Percentiles rank a stretch among this genome's conserved stretches.
Evolutionary conservation across 2,797 vertebrate genomes (phyloP).

Genomic region (Hyperoplus lanceolatus): DNA sequence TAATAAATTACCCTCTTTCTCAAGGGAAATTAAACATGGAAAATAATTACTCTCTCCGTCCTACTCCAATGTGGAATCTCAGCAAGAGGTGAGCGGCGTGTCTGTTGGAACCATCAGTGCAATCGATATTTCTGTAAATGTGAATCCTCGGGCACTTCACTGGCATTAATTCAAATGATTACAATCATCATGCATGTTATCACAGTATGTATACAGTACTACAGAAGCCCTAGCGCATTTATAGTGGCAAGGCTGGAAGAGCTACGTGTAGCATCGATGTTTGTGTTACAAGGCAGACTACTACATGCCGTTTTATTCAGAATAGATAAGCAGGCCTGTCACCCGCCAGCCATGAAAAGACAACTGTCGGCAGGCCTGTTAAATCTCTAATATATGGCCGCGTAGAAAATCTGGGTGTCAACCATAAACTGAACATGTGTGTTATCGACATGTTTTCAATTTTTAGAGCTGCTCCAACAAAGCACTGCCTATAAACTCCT

Average conservation of each 20-base stretch:
- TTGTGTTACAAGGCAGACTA: background rate
- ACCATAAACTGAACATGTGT: constrained; percentile 40
- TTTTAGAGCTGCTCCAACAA: constrained; percentile 31
- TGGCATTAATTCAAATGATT: constrained; percentile 34
- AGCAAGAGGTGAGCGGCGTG: constrained; percentile 6
- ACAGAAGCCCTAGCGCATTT: background rate
- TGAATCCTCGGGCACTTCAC: constrained; percentile 35
- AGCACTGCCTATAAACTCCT: constrained; percentile 29
- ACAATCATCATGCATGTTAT: constrained; percentile 14
- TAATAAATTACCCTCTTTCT: constrained; percentile 63
- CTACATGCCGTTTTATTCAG: background rate
- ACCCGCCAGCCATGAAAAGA: background rate
- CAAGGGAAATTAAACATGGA: constrained; percentile 61
- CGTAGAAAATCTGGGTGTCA: constrained; percentile 46
- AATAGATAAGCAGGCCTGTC: constrained; percentile 22
- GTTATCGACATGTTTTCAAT: constrained; percentile 46
- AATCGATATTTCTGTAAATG: constrained; percentile 59
- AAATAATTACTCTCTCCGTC: constrained; percentile 65
- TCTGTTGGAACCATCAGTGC: constrained; percentile 2
- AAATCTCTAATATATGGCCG: constrained; percentile 41
- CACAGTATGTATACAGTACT: constrained; percentile 6
- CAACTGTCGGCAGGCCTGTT: constrained; percentile 15
- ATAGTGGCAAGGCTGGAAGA: background rate
- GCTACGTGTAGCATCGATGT: background rate
- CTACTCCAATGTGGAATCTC: constrained; percentile 44